Conservation (phyloP, 2,113 vertebrate genomes). For the Chrysochloris asiatica region DNA sequence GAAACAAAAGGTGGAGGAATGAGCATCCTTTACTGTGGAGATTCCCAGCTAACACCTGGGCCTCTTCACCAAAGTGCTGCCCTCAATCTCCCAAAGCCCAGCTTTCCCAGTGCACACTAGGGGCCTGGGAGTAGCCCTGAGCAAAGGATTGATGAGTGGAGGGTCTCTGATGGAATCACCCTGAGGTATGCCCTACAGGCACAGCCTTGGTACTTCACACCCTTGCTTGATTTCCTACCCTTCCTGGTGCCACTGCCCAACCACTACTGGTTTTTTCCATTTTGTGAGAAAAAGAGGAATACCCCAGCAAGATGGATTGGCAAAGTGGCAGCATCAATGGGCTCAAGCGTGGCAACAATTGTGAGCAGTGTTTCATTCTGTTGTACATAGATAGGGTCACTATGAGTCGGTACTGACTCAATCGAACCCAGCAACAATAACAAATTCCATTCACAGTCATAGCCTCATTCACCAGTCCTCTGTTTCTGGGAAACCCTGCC, state of each 20-base stretch:
- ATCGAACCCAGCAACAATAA: too few species aligned
- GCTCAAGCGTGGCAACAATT: too few species aligned
- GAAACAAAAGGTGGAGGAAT: not conserved
- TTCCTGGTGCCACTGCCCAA: not conserved
- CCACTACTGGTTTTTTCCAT: not conserved
- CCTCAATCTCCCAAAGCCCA: not conserved
- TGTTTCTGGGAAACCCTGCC: not conserved
- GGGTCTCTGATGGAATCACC: not conserved
- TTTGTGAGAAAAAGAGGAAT: too few species aligned
- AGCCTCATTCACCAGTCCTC: not conserved
- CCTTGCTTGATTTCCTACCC: too few species aligned
- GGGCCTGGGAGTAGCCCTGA: too few species aligned
- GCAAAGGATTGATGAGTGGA: not conserved
- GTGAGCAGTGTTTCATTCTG: too few species aligned
- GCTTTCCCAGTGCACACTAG: not conserved
- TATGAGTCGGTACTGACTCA: too few species aligned
- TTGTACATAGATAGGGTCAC: too few species aligned
- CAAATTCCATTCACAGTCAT: not conserved
- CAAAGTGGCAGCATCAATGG: too few species aligned
- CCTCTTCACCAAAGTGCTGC: not conserved
- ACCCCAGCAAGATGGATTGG: too few species aligned
- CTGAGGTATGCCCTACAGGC: not conserved
- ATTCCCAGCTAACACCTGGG: not conserved
- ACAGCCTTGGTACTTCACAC: not conserved
- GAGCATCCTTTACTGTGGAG: not conserved